These are phyloP conservation scores for Gallinago undulata DNA, from an alignment of 2,113 vertebrate species.

Conservation along the genomic window DNA sequence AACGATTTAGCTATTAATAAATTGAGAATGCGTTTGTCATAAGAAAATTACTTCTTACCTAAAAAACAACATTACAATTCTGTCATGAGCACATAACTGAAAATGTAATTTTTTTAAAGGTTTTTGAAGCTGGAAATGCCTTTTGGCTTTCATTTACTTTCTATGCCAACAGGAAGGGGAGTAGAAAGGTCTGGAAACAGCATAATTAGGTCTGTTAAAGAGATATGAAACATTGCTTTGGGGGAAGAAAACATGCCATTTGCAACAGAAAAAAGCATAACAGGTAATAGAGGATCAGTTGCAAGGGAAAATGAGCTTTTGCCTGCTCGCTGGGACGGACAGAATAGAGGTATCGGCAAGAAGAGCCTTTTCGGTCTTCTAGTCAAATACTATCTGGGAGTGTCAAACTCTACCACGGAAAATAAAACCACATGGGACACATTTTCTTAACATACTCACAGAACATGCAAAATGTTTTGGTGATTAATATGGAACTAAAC, in stretches of 20 bases:
- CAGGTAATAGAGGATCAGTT: accelerated
- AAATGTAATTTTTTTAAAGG: neutral
- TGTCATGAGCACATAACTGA: neutral
- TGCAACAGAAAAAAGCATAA: neutral
- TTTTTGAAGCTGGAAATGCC: neutral
- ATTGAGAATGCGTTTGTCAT: neutral
- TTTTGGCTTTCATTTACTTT: neutral
- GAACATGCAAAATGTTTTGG: neutral
- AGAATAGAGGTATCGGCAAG: accelerated
- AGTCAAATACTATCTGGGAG: neutral
- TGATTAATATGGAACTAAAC: neutral
- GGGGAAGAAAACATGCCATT: neutral
- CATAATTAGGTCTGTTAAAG: neutral
- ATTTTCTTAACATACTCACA: neutral
- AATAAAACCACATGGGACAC: neutral
- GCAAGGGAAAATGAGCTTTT: neutral
- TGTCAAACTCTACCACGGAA: neutral
- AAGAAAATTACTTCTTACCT: neutral
- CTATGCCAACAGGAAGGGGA: neutral
- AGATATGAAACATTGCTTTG: neutral
- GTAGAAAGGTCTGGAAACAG: neutral
- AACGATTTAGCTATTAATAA: neutral
- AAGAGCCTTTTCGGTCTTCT: neutral
- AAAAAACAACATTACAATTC: neutral
- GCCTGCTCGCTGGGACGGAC: neutral